phyloP scores from a whole-genome alignment of 2,113 vertebrate genomes.

The Chionis minor region DNA sequence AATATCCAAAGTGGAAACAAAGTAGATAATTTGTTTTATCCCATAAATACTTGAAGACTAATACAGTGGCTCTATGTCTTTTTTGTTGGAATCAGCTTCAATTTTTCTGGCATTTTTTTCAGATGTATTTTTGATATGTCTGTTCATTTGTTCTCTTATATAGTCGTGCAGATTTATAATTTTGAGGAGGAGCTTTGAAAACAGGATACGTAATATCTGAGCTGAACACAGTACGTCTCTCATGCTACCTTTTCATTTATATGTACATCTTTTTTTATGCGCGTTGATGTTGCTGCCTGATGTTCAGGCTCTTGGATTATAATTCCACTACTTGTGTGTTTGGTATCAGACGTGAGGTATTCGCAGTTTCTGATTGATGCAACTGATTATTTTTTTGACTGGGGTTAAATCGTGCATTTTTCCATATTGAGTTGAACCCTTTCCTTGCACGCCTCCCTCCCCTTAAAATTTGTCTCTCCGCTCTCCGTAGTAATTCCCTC shows the following conservation, averaged over 20 bases:
- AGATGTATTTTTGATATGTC: neutral
- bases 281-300: neutral
- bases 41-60: neutral
- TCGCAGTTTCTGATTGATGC: neutral
- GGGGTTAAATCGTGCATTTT: neutral
- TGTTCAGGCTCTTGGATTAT: neutral
- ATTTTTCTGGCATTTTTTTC: neutral
- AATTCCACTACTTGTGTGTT: neutral
- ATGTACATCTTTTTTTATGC: neutral
- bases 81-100: neutral
- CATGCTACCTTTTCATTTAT: accelerated
- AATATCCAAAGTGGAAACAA: neutral
- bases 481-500: neutral
- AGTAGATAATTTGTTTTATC: neutral
- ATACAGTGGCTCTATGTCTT: neutral
- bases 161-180: neutral
- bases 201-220: neutral
- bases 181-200: neutral
- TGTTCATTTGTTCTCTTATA: neutral
- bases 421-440: neutral
- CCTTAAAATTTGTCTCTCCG: neutral
- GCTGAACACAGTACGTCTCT: neutral
- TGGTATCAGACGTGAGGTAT: neutral
- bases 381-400: neutral
- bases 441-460: too few species aligned